A percentile compares a stretch with the other conserved stretches of the same genome.
phyloP scores from a whole-genome alignment of 2,797 vertebrate species.

The Tarsius wallacei region DNA sequence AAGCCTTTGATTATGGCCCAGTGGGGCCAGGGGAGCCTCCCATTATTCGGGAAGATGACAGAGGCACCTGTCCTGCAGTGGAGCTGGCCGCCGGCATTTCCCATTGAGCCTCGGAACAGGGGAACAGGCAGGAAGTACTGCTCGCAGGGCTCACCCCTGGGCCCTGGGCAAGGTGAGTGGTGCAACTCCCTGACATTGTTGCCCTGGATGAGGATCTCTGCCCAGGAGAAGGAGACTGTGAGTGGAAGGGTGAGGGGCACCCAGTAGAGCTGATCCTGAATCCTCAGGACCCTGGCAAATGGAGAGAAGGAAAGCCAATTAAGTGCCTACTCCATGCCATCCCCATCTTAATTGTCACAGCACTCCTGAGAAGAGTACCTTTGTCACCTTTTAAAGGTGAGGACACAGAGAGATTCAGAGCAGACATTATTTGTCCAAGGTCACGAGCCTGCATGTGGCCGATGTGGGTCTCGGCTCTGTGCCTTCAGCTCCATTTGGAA shows the following conservation, averaged over 20 bases:
- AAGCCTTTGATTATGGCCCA: neutral
- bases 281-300: neutral
- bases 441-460: neutral
- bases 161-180: neutral
- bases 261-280: neutral
- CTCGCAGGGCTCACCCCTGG: neutral
- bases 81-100: fast-evolving
- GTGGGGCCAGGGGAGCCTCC: fast-evolving
- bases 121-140: neutral
- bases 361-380: neutral
- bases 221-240: neutral
- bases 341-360: neutral
- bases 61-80: too few relatives aligned
- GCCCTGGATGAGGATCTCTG: neutral
- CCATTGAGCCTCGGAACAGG: neutral
- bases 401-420: too few relatives aligned
- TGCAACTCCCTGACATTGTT: neutral
- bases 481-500: neutral
- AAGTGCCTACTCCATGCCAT: fast-evolving
- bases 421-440: too few relatives aligned
- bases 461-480: neutral
- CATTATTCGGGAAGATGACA: neutral
- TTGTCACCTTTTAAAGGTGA: neutral
- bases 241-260: neutral
- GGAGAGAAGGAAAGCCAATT: neutral